Evolutionary conservation across 2,888 invertebrate species (phyloP), one percentile per base, ranked within the genome.

Genomic region (Temnothorax ravouxi): DNA sequence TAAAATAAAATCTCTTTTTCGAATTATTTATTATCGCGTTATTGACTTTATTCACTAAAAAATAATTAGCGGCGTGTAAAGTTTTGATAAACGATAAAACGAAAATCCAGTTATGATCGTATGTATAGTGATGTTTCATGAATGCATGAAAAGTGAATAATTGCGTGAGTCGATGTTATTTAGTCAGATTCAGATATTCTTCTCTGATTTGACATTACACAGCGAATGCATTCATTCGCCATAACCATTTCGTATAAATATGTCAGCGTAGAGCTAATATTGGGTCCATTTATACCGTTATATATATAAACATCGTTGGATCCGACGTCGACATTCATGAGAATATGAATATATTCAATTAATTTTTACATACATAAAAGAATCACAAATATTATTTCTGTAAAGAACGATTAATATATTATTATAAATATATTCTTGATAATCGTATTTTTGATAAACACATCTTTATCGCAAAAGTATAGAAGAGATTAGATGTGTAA

Each of bases 181-280:
- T 56, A 13, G 34, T 13, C 54, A 67, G 56, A 3, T 79, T 59
- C 21, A 34, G 18, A n/a, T 79, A 79, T 69, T 56, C 25, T 71
- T 47, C 18, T 47, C 29, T 38, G 34, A 47, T 77, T 56, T 52
- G 18, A 75, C 15, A n/a, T 69, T 79, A 79, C 47, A 21, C 56
- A 34, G 18, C 21, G 21, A 47, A 71, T 25, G 47, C 47, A 69
- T 69, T 79, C 34, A 79, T 79, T 47, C 38, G 8, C 56, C 15
- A 18, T 11, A 50, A 71, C 59, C 34, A 69, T 47, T 71, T 66
- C 38, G 34, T 67, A 69, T 79, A 56, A 79, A 79, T 69, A 56
- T 21, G 18, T 69, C 56, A 79, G 79, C 18, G 25, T 34, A 34
- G 18, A 79, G 44, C 44, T 69, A 79, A 79, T 76, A 79, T 69